Evolutionary conservation across 2,797 vertebrate genomes (phyloP), one percentile per base, ranked within the genome.

Genomic region (Sebastolobus altivelis): DNA sequence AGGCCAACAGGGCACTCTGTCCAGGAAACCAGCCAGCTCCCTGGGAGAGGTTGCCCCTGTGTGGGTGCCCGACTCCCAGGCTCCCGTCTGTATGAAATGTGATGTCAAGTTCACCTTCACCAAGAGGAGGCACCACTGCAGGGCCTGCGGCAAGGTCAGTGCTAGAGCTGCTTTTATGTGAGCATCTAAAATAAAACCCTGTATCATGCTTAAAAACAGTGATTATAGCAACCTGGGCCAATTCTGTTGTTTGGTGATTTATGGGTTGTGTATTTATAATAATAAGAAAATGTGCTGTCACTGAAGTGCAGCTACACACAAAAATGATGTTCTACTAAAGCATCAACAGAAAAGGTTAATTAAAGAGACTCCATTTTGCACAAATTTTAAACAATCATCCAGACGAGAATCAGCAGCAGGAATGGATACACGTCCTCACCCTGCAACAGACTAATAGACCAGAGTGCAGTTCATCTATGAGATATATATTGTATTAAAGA

Each of bases 31-130:
- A 72, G 94, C 95, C 91, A 96, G 94, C 8, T 95, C 96, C 65
- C 95, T 99, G 84, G 98, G 98, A 40, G 98, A 98, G 91, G 97
- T 99, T 10, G 98, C 98, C 90, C 99, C 99, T 3, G 96, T 99
- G 61, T 99, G 99, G 99, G 99, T 99, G 83, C 99, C 99, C 2
- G 99, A 99, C 94, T 98, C 97, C 73, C 97, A 99, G 94, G 98
- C 99, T 63, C 98, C 98, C 20, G 94, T 98, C 89, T 99, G 99
- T 86, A 99, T 99, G 98, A 99, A 98, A 92, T 99, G 99, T 72
- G 97, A 99, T 89, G 96, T 96, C 89, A 98, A 97, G 94, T 99
- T 99, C 95, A 99, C 99, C 76, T 99, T 99, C 93, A 99, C 98
- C 90, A 99, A 98, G 95, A 96, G 99, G 92, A 97, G 99, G 82